These are phyloP conservation scores for Trialeurodes vaporariorum DNA, from an alignment of 1,140 invertebrate species.

Conservation along the genomic window DNA sequence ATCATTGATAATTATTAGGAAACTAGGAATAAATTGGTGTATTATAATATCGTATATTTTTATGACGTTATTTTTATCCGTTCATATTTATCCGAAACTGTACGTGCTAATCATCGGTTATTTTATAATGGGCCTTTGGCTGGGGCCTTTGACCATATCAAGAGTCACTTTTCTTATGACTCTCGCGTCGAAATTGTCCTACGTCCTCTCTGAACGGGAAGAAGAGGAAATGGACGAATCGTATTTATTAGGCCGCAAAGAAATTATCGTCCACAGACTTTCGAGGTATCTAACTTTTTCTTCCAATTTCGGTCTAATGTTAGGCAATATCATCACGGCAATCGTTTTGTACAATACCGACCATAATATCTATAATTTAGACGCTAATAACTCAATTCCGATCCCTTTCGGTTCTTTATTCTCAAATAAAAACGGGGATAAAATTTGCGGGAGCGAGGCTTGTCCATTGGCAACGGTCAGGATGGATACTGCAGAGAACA, in stretches of 20 bases:
- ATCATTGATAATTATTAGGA: conserved; percentile 40
- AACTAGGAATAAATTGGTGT: conserved; percentile 40
- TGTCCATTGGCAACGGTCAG: conserved; percentile 31
- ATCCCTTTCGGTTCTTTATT: conserved; percentile 27
- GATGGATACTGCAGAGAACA: conserved; percentile 1
- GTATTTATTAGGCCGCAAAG: conserved; percentile 12
- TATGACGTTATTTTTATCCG: conserved; percentile 42
- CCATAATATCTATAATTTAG: conserved; percentile 4
- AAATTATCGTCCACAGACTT: conserved; percentile 16
- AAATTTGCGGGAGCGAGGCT: conserved; percentile 41
- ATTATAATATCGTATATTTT: conserved; percentile 39
- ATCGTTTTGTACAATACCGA: conserved; percentile 4
- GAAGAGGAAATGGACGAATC: conserved; percentile 29
- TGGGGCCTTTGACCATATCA: conserved; percentile 42
- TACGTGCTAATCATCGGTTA: conserved; percentile 46
- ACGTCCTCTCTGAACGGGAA: conserved; percentile 41
- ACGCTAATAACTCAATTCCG: background rate
- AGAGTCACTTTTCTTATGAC: conserved; percentile 45
- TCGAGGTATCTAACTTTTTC: background rate
- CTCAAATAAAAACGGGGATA: conserved; percentile 37
- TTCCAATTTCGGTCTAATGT: conserved; percentile 4
- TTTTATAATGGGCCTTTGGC: conserved; percentile 42
- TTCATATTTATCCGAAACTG: conserved; percentile 47
- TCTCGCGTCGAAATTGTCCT: conserved; percentile 43
- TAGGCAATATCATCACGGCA: conserved; percentile 6